Evolutionary conservation across 2,888 invertebrate genomes (phyloP).

Genomic region (Pecten maximus): DNA sequence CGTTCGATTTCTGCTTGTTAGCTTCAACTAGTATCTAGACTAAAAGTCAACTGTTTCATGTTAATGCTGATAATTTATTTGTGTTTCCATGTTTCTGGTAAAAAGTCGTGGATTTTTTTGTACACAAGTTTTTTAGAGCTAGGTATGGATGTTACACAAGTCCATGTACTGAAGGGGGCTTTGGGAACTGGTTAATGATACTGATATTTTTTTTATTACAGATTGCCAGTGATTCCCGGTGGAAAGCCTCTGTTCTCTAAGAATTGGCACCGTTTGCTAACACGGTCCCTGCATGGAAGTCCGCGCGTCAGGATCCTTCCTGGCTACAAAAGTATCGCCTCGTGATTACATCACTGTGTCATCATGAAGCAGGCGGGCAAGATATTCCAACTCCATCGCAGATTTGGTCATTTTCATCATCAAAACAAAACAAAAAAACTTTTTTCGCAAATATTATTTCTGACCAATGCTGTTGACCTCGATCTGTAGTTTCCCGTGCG

Average conservation of each 20-base stretch:
- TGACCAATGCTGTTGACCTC: neutral
- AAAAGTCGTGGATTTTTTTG: no score
- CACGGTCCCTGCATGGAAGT: neutral
- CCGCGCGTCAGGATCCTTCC: neutral
- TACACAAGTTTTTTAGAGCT: no score
- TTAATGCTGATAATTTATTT: no score
- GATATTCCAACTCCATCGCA: neutral
- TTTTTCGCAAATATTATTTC: neutral
- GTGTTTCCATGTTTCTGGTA: no score
- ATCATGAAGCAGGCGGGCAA: neutral
- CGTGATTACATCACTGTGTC: neutral
- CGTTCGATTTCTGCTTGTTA: no score
- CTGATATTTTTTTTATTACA: neutral
- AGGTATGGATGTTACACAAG: no score
- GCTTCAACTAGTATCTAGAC: no score
- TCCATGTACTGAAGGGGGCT: no score
- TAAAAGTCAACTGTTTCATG: no score
- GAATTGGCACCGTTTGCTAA: neutral
- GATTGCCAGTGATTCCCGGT: neutral
- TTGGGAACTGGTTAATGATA: neutral
- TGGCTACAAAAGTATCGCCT: neutral
- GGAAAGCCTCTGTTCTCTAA: neutral
- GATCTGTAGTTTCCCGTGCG: neutral
- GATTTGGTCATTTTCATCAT: slow-evolving; percentile 15
- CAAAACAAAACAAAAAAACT: neutral